These are phyloP conservation scores for Corynorhinus townsendii DNA, from an alignment of 2,113 vertebrate species.

Conservation along the genomic window DNA sequence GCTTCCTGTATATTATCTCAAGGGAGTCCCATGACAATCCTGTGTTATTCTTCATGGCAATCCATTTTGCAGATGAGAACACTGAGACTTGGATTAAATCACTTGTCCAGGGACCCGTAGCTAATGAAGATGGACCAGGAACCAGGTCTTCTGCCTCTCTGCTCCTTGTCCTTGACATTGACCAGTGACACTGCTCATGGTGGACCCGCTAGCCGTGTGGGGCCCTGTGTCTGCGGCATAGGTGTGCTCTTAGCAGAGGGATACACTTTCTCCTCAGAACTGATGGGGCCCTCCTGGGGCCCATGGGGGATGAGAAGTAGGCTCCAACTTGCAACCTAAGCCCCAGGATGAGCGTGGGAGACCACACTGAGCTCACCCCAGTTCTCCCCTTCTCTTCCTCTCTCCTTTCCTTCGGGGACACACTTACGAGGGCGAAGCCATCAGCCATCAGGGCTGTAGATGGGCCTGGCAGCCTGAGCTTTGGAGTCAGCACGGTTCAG, in stretches of 20 bases:
- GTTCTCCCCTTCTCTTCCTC: neutral
- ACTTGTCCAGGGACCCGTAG: neutral
- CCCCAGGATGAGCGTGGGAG: neutral
- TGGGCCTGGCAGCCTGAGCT: neutral
- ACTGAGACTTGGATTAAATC: neutral
- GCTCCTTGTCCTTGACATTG: neutral
- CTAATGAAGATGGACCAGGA: neutral
- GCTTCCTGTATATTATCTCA: neutral
- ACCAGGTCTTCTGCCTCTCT: neutral
- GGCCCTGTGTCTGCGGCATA: neutral
- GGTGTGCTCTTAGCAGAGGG: neutral
- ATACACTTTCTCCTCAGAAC: neutral
- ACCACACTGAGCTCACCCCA: neutral
- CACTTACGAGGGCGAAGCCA: neutral
- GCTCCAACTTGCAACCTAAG: neutral
- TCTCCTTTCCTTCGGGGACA: neutral
- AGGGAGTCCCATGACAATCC: neutral
- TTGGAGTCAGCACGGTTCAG: neutral
- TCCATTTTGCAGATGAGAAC: neutral
- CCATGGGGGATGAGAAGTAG: neutral
- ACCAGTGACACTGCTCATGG: neutral
- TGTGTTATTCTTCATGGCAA: neutral
- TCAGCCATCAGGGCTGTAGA: neutral
- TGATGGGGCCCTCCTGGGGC: neutral
- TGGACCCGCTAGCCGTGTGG: neutral